Conservation (phyloP, 2,797 vertebrate species). For the Gymnoscopelus braueri region DNA sequence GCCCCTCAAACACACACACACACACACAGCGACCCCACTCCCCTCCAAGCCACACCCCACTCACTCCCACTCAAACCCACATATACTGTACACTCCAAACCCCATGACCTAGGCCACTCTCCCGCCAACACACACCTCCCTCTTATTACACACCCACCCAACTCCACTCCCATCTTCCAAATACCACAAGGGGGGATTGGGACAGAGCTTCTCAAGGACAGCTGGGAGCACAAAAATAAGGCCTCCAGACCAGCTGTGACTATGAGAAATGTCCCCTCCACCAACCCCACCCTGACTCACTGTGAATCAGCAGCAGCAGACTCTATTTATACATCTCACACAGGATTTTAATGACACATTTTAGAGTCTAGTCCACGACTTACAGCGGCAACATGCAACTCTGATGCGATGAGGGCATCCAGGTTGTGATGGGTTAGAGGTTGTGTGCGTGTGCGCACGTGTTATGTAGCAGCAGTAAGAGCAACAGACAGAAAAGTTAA, state of each 20-base stretch:
- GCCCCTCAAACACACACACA: too few relatives aligned
- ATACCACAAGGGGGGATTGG: constrained; percentile 26
- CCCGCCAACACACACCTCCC: too few relatives aligned
- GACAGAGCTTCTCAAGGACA: constrained; percentile 67
- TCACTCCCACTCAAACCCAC: background rate
- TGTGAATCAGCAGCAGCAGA: constrained; percentile 19
- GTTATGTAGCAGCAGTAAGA: too few relatives aligned
- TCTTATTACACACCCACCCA: background rate
- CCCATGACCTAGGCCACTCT: too few relatives aligned
- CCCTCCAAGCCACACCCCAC: constrained; percentile 39
- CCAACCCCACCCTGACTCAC: constrained; percentile 50
- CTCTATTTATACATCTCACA: constrained; percentile 62
- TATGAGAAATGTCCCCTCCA: constrained; percentile 57
- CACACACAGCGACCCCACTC: background rate
- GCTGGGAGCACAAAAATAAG: constrained; percentile 86
- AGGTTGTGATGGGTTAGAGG: too few relatives aligned
- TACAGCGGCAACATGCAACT: background rate
- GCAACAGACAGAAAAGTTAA: too few relatives aligned
- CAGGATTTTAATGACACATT: constrained; percentile 26
- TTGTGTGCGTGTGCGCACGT: background rate
- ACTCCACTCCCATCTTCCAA: constrained; percentile 46
- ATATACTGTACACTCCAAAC: too few relatives aligned
- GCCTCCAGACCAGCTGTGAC: constrained; percentile 75
- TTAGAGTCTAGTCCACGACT: background rate
- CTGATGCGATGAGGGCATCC: too few relatives aligned